Evolutionary conservation across 2,888 invertebrate species (phyloP).

Genomic region (Crioceris asparagi): DNA sequence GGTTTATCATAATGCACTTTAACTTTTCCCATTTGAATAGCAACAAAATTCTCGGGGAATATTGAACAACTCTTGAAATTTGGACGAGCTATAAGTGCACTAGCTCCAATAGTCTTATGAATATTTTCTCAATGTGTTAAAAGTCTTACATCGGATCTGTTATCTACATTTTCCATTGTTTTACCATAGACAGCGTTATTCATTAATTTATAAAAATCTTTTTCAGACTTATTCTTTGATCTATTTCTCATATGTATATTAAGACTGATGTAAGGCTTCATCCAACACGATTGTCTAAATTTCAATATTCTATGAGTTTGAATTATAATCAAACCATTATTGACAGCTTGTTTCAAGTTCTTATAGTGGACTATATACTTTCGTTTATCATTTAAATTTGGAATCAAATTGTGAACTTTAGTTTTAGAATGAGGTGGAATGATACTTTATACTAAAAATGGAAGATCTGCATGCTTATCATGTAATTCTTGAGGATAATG

Average conservation of each 20-base stretch:
- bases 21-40: conserved; percentile 19
- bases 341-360: conserved; percentile 9
- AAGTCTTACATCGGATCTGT: conserved; percentile 28
- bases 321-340: conserved; percentile 6
- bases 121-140: conserved; percentile 27
- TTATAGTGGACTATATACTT: conserved; percentile 8
- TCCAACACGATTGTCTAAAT: conserved; percentile 24
- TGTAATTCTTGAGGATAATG: conserved; percentile 6
- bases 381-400: conserved; percentile 8
- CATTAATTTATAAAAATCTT: conserved; percentile 34
- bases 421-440: conserved; percentile 1
- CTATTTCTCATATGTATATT: conserved; percentile 15
- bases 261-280: conserved; percentile 6
- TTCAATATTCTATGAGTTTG: conserved; percentile 4
- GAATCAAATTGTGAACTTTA: conserved; percentile 7
- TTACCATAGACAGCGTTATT: conserved; percentile 34
- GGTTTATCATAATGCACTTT: conserved; percentile 24
- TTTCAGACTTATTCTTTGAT: conserved; percentile 29
- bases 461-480: conserved; percentile 7
- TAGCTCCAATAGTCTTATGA: conserved; percentile 18
- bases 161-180: conserved; percentile 35
- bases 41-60: conserved; percentile 28
- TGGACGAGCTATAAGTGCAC: conserved; percentile 19
- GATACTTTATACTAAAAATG: conserved; percentile 7
- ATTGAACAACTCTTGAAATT: conserved; percentile 29